A percentile compares a stretch with the other conserved stretches of the same genome.
Conservation (phyloP, 2,113 vertebrate species). For the Dasypus novemcinctus region DNA sequence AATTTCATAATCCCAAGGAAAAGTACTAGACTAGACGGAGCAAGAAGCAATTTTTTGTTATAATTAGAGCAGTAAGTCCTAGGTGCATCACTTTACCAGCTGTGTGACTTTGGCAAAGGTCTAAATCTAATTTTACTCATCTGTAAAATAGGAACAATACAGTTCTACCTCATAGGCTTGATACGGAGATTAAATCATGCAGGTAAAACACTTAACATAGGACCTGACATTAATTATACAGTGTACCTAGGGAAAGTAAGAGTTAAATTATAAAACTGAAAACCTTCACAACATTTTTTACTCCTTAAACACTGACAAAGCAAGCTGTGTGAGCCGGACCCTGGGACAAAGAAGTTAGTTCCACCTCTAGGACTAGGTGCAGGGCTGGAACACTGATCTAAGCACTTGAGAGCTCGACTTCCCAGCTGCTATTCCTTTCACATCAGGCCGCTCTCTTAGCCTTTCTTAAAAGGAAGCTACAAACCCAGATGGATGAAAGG, state of each 20-base stretch:
- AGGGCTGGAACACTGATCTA: background rate
- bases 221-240: background rate
- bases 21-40: background rate
- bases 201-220: background rate
- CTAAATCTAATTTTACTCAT: constrained; percentile 23
- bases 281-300: background rate
- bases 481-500: background rate
- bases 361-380: background rate
- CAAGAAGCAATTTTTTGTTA: constrained; percentile 5
- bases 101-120: background rate
- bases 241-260: background rate
- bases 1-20: constrained; percentile 29
- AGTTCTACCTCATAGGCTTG: background rate
- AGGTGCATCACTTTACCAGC: background rate
- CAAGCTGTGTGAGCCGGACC: background rate
- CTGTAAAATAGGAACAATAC: background rate
- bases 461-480: background rate
- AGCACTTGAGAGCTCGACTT: background rate
- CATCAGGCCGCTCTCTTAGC: background rate
- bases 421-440: background rate
- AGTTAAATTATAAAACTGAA: background rate
- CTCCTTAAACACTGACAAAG: background rate
- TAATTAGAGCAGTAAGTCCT: background rate
- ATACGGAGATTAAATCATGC: background rate
- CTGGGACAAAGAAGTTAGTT: background rate